These are phyloP conservation scores for Lutraria rhynchaena DNA, from an alignment of 1,140 invertebrate genomes.

Conservation along the genomic window DNA sequence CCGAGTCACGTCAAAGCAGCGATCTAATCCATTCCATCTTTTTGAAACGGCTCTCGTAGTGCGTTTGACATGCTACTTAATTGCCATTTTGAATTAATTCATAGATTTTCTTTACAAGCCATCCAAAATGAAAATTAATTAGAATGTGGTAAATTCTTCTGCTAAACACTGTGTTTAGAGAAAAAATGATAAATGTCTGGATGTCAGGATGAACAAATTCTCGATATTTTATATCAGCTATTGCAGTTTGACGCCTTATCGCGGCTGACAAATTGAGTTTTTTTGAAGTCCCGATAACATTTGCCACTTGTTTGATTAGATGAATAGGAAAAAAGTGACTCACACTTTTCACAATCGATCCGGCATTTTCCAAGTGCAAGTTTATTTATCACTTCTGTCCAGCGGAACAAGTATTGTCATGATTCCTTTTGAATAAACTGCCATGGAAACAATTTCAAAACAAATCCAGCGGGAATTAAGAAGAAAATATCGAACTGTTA, in stretches of 20 bases:
- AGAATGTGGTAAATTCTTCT: no score
- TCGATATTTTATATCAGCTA: constrained; percentile 8
- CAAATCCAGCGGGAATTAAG: background rate
- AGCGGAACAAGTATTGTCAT: background rate
- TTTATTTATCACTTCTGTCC: constrained; percentile 33
- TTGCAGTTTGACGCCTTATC: constrained; percentile 32
- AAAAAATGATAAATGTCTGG: no score
- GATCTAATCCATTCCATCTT: no score
- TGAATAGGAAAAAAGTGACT: background rate
- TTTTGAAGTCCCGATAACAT: constrained; percentile 47
- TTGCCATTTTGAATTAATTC: constrained; percentile 1
- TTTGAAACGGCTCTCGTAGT: no score
- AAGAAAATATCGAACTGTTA: no score
- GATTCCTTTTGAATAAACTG: background rate
- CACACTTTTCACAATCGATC: constrained; percentile 1
- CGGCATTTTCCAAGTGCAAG: constrained; percentile 14
- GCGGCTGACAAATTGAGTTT: constrained; percentile 41
- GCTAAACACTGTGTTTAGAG: background rate
- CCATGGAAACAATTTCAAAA: constrained; percentile 11
- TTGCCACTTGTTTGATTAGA: constrained; percentile 52
- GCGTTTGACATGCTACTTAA: no score
- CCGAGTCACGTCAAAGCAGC: no score
- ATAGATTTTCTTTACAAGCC: constrained; percentile 19
- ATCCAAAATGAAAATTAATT: constrained; percentile 28
- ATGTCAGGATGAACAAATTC: no score